A percentile compares a stretch with the other conserved stretches of the same genome.
Evolutionary conservation across 2,888 invertebrate species (phyloP).

Genomic region (Liopterus haemorrhoidalis): DNA sequence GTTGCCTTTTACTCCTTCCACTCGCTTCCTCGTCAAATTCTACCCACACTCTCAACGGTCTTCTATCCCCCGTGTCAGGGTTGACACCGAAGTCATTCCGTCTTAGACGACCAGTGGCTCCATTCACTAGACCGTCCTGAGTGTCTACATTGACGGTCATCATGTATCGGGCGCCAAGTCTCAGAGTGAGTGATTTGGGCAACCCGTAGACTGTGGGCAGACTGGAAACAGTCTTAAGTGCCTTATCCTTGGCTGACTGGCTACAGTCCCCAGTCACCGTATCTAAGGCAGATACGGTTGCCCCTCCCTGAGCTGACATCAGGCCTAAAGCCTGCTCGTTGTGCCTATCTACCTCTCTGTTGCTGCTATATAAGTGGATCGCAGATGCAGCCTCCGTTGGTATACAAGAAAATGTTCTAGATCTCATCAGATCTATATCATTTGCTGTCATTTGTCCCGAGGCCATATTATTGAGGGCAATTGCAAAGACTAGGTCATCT

Average conservation of each 20-base stretch:
- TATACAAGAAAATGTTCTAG: constrained; percentile 10
- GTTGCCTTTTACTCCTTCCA: constrained; percentile 3
- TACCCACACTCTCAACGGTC: constrained; percentile 15
- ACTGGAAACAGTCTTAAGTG: too few species aligned
- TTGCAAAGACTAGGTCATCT: constrained; percentile 31
- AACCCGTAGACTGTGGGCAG: constrained; percentile 21
- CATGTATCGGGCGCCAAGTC: constrained; percentile 33
- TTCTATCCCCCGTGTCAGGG: not conserved
- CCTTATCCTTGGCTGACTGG: not conserved
- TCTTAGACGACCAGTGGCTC: constrained; percentile 25
- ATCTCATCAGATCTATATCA: constrained; percentile 29
- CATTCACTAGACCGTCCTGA: constrained; percentile 33
- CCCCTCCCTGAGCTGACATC: not conserved
- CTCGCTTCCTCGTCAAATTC: constrained; percentile 11
- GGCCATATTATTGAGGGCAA: constrained; percentile 33
- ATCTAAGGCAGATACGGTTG: constrained; percentile 5
- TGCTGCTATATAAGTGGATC: constrained; percentile 20
- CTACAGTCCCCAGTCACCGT: constrained; percentile 4
- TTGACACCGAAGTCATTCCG: constrained; percentile 2
- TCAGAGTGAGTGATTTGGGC: constrained; percentile 22
- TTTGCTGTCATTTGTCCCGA: constrained; percentile 26
- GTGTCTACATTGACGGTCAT: constrained; percentile 29
- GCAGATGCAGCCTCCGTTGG: constrained; percentile 15
- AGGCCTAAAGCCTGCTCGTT: constrained; percentile 13
- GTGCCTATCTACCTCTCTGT: constrained; percentile 19